Base-by-base conservation (phyloP, 2,797 vertebrate genomes). In the Sebastes aleutianus region DNA sequence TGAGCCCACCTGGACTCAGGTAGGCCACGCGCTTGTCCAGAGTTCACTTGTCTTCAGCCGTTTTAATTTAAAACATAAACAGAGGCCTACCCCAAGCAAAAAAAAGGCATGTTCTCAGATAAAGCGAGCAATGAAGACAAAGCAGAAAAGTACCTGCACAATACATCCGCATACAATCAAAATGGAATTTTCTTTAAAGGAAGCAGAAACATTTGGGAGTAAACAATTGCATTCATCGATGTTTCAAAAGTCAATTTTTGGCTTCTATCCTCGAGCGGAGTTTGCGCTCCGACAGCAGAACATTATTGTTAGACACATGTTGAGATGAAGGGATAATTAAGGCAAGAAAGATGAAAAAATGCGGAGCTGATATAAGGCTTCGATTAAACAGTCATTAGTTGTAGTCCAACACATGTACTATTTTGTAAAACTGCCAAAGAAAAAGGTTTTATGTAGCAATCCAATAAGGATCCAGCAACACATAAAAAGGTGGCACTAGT, bases 41-140 rank as follows among this genome's bases (percentile, higher is more conserved):
- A 92, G 91, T 91, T 94, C 87, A 91, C 91, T 90, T 88, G 90
- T 94, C 89, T 90, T 90, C 89, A 93, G 92, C 91, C 86, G 95
- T 94, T 95, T 95, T 95, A 93, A 94, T 93, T 95, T 94, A 95
- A 95, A 95, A 95, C 93, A 94, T 94, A 95, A 95, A 92, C 87
- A 85, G 88, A 93, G 90, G 93, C 92, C 91, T 89, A 90, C 88
- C 91, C 89, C 90, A 88, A 89, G 88, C 81, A 79, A 72, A 53
- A 53, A 82, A 31, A 70, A 83, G 89, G 77, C 83, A 89, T 83
- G 87, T 90, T 92, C 75, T 91, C 61, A 81, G 79, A 76, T 71
- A 71, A 81, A 80, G 88, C 90, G 87, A 93, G 89, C 92, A 92
- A 92, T 85, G 81, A 92, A 74, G 86, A 79, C 85, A 56, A 87